A percentile compares a stretch with the other conserved stretches of the same genome.
Conservation (phyloP, 2,113 vertebrate species). For the Bubalus kerabau region DNA sequence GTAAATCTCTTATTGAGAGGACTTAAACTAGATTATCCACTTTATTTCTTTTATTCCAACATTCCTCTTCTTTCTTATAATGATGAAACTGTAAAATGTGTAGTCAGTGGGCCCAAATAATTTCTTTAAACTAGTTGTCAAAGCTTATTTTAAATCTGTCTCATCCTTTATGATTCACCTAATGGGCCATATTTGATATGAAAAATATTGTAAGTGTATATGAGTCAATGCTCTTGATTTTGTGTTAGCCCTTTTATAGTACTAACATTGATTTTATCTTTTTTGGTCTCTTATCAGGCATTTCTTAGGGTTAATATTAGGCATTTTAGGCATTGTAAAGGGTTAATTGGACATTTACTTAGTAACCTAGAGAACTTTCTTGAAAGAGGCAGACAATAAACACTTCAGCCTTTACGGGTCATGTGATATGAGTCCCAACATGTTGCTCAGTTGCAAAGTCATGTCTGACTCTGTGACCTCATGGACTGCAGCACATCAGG, state of each 20-base stretch:
- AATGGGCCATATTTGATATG: not conserved
- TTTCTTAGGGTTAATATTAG: not conserved
- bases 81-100: not conserved
- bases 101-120: not conserved
- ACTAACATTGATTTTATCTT: not conserved
- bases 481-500: not conserved
- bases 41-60: not conserved
- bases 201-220: not conserved
- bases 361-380: not conserved
- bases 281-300: not conserved
- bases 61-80: not conserved
- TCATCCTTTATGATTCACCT: not conserved
- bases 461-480: not conserved
- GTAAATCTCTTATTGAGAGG: not conserved
- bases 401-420: not conserved
- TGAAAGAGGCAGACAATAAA: not conserved
- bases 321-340: not conserved
- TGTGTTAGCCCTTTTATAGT: not conserved
- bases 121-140: not conserved
- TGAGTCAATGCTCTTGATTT: not conserved
- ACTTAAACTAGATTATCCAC: not conserved
- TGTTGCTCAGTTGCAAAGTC: not conserved
- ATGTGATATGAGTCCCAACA: not conserved
- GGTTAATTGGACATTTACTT: not conserved
- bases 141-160: not conserved